Evolutionary conservation across 2,797 vertebrate genomes (phyloP).

Genomic region (Hoplostethus mediterraneus): DNA sequence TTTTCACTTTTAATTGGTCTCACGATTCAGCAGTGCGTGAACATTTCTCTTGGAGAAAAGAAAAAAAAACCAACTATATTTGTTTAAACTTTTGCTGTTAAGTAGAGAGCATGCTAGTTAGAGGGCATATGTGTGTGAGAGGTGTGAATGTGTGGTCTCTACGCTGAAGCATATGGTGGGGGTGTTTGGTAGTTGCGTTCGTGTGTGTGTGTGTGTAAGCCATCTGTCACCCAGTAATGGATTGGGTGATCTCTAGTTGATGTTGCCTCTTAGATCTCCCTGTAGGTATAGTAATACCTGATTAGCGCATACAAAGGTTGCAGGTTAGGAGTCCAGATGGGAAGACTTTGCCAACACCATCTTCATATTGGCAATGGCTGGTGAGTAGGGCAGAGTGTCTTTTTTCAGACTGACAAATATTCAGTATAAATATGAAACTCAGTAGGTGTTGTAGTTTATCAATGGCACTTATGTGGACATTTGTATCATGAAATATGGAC

Average conservation of each 20-base stretch:
- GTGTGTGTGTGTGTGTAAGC: constrained; percentile 50
- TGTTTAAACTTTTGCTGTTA: constrained; percentile 52
- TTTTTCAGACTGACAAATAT: neutral
- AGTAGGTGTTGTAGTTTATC: constrained; percentile 1
- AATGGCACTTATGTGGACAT: constrained; percentile 16
- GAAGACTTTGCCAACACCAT: constrained; percentile 43
- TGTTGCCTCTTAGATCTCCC: constrained; percentile 54
- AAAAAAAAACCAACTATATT: constrained; percentile 9
- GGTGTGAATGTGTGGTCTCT: constrained; percentile 55
- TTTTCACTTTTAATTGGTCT: constrained; percentile 77
- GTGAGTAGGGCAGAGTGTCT: constrained; percentile 20
- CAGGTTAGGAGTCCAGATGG: constrained; percentile 64
- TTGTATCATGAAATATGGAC: neutral
- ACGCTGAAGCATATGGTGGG: constrained; percentile 74
- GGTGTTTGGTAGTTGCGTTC: constrained; percentile 38
- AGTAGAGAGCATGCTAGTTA: constrained; percentile 36
- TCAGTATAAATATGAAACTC: constrained; percentile 11
- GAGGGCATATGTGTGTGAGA: constrained; percentile 27
- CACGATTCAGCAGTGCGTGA: constrained; percentile 55
- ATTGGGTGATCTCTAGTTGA: constrained; percentile 69
- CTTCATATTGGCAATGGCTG: constrained; percentile 3
- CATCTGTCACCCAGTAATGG: constrained; percentile 79
- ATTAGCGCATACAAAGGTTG: constrained; percentile 60
- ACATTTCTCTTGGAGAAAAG: constrained; percentile 30
- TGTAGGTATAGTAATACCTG: constrained; percentile 54